Base-by-base conservation (phyloP, 2,797 vertebrate species). In the Clarias fuscus region DNA sequence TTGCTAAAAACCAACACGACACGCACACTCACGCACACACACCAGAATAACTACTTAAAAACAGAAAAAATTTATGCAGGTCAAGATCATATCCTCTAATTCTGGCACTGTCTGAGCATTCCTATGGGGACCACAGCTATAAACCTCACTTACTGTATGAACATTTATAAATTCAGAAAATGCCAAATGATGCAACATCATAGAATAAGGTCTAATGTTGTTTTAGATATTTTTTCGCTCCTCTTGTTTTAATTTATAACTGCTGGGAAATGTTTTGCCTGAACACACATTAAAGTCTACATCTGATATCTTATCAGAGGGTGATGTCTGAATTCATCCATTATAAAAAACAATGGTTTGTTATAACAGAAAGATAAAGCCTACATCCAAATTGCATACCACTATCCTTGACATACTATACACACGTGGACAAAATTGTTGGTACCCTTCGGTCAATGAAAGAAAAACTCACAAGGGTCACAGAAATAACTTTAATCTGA, bases 1-100 rank as follows among this genome's bases (percentile, higher is more conserved):
- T 71, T 83, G 82, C 48, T 61, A 83, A 90, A 83, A 89, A 87
- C 71, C 86, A 89, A 88, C 53, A 77, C 3, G 53, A 56, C 53
- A 48, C 10, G 10, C 48, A 48, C 53, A 56, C 53, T 4, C 53
- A 56, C 53, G 13, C 53, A 73, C 22, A 71, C 24, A 83, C 75
- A 88, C 53, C 48, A 53, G 48, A 72, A 33, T 76, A 40, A 67
- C 27, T 59, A 70, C 33, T 86, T 78, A 82, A 75, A 84, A 7
- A 82, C 4, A 18, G 53, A 20, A 53, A 64, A 68, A 53, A 43
- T 8, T 3, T 14, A 43, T 14, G n/a, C 43, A 65, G 30, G 65
- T 4, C 65, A 79, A 62, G 4, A 80, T 67, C 65, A 79, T 7
- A 62, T 82, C 27, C 24, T 24, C 48, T 24, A 30, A 53, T 59